A percentile compares a stretch with the other conserved stretches of the same genome.
These are phyloP conservation scores for Austrofundulus limnaeus DNA, from an alignment of 2,113 vertebrate genomes.

Conservation along the genomic window DNA sequence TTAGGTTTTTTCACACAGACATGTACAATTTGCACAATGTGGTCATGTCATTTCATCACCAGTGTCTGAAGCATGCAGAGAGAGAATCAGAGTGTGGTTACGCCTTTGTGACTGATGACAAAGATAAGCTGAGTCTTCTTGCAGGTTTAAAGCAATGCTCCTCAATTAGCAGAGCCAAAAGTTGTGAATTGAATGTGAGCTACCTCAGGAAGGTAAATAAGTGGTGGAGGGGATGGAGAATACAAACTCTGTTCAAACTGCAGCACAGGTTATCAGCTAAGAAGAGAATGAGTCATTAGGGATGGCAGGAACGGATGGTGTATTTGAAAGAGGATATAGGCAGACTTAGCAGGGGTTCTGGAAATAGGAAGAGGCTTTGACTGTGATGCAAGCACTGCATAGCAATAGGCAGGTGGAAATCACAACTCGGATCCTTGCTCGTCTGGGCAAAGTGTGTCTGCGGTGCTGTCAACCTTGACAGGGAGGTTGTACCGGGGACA, in stretches of 20 bases:
- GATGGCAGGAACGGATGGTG: background rate
- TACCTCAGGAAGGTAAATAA: conserved; percentile 18
- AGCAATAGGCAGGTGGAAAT: conserved; percentile 7
- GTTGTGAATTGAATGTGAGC: conserved; percentile 24
- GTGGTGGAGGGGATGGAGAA: conserved; percentile 1
- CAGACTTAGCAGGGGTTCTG: background rate
- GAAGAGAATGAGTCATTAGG: conserved; percentile 14
- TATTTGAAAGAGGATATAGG: conserved; percentile 4
- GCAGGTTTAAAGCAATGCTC: conserved; percentile 25
- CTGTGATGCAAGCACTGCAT: conserved; percentile 16
- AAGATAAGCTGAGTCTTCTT: conserved; percentile 32
- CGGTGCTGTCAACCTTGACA: conserved; percentile 36
- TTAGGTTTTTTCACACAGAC: conserved; percentile 54
- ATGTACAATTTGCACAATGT: conserved; percentile 44
- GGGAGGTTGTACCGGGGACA: conserved; percentile 33
- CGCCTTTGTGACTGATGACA: conserved; percentile 27
- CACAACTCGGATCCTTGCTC: conserved; percentile 19
- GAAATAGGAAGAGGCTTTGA: background rate
- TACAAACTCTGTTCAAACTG: conserved; percentile 10
- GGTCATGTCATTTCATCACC: conserved; percentile 51
- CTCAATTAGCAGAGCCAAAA: conserved; percentile 30
- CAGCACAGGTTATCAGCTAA: conserved; percentile 14
- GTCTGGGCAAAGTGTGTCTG: conserved; percentile 38
- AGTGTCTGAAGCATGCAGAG: conserved; percentile 39
- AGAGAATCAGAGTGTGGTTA: conserved; percentile 31